Base-by-base conservation (phyloP, 2,797 vertebrate genomes). In the Garrulus glandarius region DNA sequence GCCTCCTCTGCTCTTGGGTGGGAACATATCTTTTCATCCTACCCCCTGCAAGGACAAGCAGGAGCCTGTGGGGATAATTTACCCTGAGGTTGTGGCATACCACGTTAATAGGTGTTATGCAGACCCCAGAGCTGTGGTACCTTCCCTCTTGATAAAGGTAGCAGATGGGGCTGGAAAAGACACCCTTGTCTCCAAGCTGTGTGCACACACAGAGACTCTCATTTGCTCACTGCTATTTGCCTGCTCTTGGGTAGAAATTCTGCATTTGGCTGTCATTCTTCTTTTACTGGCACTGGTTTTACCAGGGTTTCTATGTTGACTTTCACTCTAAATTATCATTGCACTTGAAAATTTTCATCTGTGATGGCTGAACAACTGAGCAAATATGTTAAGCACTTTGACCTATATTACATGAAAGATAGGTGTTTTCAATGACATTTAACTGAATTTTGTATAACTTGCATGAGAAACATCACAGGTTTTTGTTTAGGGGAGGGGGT, bases 171-270 rank as follows among this genome's bases (percentile, higher is more conserved):
- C 57, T 80, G 61, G 57, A 86, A 75, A 39, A 34, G 32, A 71
- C 29, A 46, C 4, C 16, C 11, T 52, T 67, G 21, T 44, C 22
- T 85, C 44, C 52, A 50, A 43, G 34, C 22, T 11, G 19, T 46
- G 0, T 2, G 1, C n/a, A 6, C 6, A 21, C 4, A 5, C 4
- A 4, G 8, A 65, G 26, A 24, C 13, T 5, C 20, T 55, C 5
- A 1, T 56, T 74, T 81, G 16, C 30, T 93, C 21, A 9, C 37
- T 79, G 32, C 29, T 75, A 0, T 13, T 17, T 79, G 29, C 10
- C 43, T 84, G 10, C 27, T 64, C 14, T 87, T 9, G 5, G 19
- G 9, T 30, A 69, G 55, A 61, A 82, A 59, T 72, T 61, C 23
- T 57, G n/a, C n/a, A 34, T 82, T 91, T 49, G 37, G 14, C 24